phyloP scores from a whole-genome alignment of 2,113 vertebrate species.

The Acinonyx jubatus region DNA sequence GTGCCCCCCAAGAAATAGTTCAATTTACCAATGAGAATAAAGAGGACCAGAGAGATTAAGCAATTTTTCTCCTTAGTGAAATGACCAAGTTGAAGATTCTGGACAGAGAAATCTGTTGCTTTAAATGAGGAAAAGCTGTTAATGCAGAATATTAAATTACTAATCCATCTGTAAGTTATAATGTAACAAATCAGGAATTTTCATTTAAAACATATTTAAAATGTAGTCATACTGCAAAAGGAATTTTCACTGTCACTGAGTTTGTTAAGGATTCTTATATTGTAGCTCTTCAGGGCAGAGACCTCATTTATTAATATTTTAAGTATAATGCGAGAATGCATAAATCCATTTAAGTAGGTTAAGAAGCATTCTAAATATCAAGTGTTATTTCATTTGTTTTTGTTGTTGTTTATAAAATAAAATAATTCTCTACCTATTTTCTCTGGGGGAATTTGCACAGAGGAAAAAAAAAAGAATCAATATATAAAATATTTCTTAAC shows the following conservation, averaged over 20 bases:
- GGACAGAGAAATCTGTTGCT: background rate
- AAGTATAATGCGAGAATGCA: background rate
- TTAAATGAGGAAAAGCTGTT: constrained; percentile 47
- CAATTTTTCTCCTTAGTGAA: constrained; percentile 2
- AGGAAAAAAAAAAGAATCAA: background rate
- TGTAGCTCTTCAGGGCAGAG: background rate
- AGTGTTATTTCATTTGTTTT: constrained; percentile 11
- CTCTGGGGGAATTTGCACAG: background rate
- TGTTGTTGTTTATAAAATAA: constrained; percentile 6
- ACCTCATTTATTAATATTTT: constrained; percentile 37
- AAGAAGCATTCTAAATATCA: constrained; percentile 33
- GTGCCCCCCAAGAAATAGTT: background rate
- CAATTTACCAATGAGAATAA: background rate
- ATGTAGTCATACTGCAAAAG: constrained; percentile 35
- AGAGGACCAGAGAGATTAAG: background rate
- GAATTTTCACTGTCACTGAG: constrained; percentile 17
- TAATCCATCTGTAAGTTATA: constrained; percentile 48
- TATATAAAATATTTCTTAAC: constrained; percentile 35
- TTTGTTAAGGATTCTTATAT: constrained; percentile 39
- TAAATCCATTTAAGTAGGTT: constrained; percentile 4
- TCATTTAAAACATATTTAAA: constrained; percentile 58
- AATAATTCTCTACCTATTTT: background rate
- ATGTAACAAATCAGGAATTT: constrained; percentile 52
- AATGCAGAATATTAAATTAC: constrained; percentile 45
- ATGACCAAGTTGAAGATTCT: background rate